Percentiles rank a stretch among this genome's conserved stretches.
These are phyloP conservation scores for Dendrolimus houi DNA, from an alignment of 2,888 invertebrate species.

Conservation along the genomic window DNA sequence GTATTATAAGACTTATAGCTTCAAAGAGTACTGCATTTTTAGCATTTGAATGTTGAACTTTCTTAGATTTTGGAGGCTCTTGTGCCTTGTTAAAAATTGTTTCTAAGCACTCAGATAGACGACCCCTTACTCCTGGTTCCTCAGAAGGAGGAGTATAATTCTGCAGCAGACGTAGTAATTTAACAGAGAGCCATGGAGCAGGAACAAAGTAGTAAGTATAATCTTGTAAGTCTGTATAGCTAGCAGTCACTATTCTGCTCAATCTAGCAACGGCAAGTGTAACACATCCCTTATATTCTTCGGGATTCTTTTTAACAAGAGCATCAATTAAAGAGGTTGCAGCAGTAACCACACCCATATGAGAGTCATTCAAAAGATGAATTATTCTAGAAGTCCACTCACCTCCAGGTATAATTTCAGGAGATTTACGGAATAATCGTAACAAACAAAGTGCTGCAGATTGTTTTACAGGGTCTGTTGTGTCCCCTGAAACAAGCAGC, in stretches of 20 bases:
- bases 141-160: slow-evolving; percentile 99
- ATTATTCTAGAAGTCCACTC: slow-evolving; percentile 99
- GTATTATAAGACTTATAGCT: slow-evolving; percentile 99
- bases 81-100: slow-evolving; percentile 99
- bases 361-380: slow-evolving; percentile 98
- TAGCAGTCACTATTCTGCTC: slow-evolving; percentile 98
- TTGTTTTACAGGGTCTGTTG: slow-evolving; percentile 99
- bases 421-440: slow-evolving; percentile 94
- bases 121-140: slow-evolving; percentile 93
- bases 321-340: slow-evolving; percentile 98
- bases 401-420: slow-evolving; percentile 96
- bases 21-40: slow-evolving; percentile 99
- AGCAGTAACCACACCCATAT: slow-evolving; percentile 99
- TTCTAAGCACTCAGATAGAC: slow-evolving; percentile 98
- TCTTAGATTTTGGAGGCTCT: slow-evolving; percentile 99
- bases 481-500: slow-evolving; percentile 98
- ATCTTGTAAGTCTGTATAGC: slow-evolving; percentile 99
- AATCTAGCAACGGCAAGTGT: slow-evolving; percentile 97
- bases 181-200: slow-evolving; percentile 99
- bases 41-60: slow-evolving; percentile 99
- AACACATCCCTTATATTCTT: slow-evolving; percentile 99
- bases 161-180: slow-evolving; percentile 94
- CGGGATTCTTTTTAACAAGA: slow-evolving; percentile 98
- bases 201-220: slow-evolving; percentile 99
- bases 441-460: slow-evolving; percentile 98